Evolutionary conservation across 2,888 invertebrate genomes (phyloP).

Genomic region (Physocephala rufipes): DNA sequence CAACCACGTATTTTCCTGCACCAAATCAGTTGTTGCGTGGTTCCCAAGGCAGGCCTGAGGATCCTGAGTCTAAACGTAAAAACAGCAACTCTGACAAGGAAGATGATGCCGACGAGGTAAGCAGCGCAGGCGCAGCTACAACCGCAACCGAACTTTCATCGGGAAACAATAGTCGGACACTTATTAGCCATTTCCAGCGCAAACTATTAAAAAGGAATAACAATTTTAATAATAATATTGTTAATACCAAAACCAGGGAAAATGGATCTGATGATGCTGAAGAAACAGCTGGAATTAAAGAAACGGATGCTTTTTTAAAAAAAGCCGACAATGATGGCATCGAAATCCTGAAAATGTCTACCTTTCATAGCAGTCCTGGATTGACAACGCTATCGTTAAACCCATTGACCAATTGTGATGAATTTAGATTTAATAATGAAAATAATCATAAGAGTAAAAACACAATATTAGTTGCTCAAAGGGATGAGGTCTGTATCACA

Average conservation of each 20-base stretch:
- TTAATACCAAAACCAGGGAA: constrained; percentile 42
- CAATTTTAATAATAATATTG: constrained; percentile 49
- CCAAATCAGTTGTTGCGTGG: constrained; percentile 48
- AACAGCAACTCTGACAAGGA: constrained; percentile 60
- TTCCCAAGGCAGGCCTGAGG: constrained; percentile 52
- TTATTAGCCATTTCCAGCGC: constrained; percentile 63
- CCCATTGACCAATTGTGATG: constrained; percentile 58
- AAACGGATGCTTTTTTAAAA: constrained; percentile 52
- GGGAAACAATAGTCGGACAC: constrained; percentile 46
- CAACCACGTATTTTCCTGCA: constrained; percentile 19
- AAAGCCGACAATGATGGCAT: constrained; percentile 41
- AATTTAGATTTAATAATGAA: constrained; percentile 46
- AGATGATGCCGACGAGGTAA: constrained; percentile 44
- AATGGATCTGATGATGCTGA: constrained; percentile 46
- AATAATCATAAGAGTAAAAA: constrained; percentile 45
- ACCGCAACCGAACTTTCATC: constrained; percentile 37
- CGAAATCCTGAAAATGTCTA: constrained; percentile 53
- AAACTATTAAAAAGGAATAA: constrained; percentile 53
- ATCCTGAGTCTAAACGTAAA: constrained; percentile 59
- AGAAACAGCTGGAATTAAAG: constrained; percentile 48
- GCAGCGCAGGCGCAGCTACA: constrained; percentile 52
- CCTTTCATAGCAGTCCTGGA: constrained; percentile 54
- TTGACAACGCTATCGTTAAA: constrained; percentile 53
- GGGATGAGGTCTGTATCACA: constrained; percentile 22
- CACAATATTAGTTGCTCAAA: constrained; percentile 37